phyloP scores from a whole-genome alignment of 1,140 invertebrate genomes.

The Mizuhopecten yessoensis region DNA sequence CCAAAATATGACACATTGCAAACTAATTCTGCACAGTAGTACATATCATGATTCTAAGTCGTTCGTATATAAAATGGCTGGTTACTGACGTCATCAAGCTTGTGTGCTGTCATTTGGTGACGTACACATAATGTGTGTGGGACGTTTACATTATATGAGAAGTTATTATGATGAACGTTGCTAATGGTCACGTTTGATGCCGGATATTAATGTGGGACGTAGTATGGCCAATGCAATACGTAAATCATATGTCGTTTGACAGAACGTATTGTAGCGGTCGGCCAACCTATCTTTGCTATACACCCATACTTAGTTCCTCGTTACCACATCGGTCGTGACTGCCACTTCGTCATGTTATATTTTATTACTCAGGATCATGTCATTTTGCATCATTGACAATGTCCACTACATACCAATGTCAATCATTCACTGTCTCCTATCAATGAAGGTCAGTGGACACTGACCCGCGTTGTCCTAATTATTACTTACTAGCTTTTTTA shows the following conservation, averaged over 20 bases:
- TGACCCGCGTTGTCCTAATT: no score
- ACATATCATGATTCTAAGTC: not conserved
- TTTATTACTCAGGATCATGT: not conserved
- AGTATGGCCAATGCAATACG: not conserved
- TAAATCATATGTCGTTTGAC: slow-evolving; percentile 7
- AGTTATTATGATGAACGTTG: not conserved
- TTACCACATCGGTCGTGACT: not conserved
- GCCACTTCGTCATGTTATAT: not conserved
- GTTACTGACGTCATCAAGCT: no score
- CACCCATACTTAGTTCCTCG: not conserved
- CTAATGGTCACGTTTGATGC: not conserved
- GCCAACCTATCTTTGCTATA: not conserved
- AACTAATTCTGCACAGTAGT: not conserved
- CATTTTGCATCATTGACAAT: not conserved
- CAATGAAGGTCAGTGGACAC: no score
- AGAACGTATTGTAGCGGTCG: not conserved
- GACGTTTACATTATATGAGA: not conserved
- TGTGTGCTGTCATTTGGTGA: not conserved
- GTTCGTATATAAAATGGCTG: no score
- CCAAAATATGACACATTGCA: no score
- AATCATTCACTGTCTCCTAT: no score
- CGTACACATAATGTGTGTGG: not conserved
- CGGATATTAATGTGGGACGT: not conserved
- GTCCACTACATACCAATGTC: not conserved
- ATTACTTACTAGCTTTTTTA: no score